Conservation (phyloP, 1,140 invertebrate species). For the Neoseiulus cucumeris region DNA sequence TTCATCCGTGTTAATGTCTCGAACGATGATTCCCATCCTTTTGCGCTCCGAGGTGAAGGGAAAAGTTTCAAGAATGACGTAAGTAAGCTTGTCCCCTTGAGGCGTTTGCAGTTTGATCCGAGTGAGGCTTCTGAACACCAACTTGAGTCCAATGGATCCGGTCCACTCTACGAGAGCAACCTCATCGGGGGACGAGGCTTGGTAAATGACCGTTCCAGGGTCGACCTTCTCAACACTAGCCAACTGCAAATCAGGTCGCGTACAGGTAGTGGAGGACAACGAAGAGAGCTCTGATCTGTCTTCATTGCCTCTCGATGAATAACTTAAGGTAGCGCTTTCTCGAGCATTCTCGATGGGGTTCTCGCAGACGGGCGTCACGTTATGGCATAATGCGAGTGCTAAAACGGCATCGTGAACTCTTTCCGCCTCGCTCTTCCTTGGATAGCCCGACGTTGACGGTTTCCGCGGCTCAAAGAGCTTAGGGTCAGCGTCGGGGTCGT, state of each 20-base stretch:
- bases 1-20: conserved; percentile 57
- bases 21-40: conserved; percentile 93
- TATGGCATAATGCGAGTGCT: conserved; percentile 89
- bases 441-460: background rate
- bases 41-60: conserved; percentile 97
- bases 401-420: conserved; percentile 63
- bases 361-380: conserved; percentile 94
- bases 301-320: too few relatives aligned
- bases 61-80: conserved; percentile 81
- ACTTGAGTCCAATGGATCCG: conserved; percentile 40
- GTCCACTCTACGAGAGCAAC: conserved; percentile 62
- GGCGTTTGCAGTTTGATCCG: conserved; percentile 55
- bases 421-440: background rate
- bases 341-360: conserved; percentile 21
- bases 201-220: background rate
- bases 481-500: background rate
- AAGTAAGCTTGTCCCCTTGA: conserved; percentile 47
- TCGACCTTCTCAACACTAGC: background rate
- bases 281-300: too few relatives aligned
- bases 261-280: too few relatives aligned
- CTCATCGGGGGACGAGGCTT: conserved; percentile 21
- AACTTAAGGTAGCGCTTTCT: too few relatives aligned
- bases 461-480: background rate
- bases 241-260: background rate
- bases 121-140: conserved; percentile 48